Evolutionary conservation across 1,140 invertebrate species (phyloP).

Genomic region (Drosophila ficusphila): DNA sequence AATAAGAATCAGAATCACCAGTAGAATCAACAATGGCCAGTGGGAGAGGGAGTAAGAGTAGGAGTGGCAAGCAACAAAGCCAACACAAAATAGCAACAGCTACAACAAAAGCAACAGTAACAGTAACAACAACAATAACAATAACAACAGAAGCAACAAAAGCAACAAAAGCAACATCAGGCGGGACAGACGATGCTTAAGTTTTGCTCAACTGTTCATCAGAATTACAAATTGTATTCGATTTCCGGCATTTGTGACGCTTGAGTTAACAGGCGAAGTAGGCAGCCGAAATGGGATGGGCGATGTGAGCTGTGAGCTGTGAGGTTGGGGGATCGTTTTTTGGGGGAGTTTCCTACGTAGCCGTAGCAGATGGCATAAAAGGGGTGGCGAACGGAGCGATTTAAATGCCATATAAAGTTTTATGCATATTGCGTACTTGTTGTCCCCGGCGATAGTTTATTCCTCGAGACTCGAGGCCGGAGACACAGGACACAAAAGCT

Average conservation of each 20-base stretch:
- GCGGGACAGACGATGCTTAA: constrained; percentile 54
- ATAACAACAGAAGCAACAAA: constrained; percentile 25
- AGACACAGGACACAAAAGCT: constrained; percentile 6
- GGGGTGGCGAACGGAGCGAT: constrained; percentile 32
- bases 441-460: constrained; percentile 54
- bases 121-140: not conserved
- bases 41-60: not conserved
- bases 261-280: constrained; percentile 79
- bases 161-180: constrained; percentile 26
- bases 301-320: not conserved
- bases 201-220: constrained; percentile 79
- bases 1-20: constrained; percentile 47
- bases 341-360: no score
- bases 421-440: constrained; percentile 76
- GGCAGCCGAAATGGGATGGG: constrained; percentile 55
- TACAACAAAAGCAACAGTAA: not conserved
- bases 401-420: constrained; percentile 81
- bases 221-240: constrained; percentile 84
- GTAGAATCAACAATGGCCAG: constrained; percentile 45
- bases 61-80: constrained; percentile 18
- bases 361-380: constrained; percentile 10
- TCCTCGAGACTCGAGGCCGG: constrained; percentile 31
- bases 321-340: not conserved
- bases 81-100: no score
- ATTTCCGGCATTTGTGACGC: constrained; percentile 83